Evolutionary conservation across 2,797 vertebrate species (phyloP).

Genomic region (Chromobotia macracanthus): DNA sequence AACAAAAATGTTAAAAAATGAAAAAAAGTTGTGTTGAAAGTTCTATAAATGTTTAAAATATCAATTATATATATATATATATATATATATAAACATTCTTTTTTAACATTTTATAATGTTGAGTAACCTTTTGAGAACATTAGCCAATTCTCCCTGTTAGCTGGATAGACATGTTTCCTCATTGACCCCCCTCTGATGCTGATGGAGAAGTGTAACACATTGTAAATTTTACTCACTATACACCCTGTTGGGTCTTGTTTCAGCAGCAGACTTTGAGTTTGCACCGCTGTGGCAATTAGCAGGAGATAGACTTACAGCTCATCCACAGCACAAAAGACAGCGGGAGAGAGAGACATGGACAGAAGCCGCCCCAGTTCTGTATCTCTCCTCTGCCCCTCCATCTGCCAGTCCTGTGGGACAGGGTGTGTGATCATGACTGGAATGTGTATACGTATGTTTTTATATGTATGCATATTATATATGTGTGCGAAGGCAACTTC

Average conservation of each 20-base stretch:
- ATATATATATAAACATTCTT: too few species aligned
- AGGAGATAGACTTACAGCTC: constrained; percentile 78
- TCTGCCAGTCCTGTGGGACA: constrained; percentile 75
- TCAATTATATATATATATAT: too few species aligned
- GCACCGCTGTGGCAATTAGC: constrained; percentile 78
- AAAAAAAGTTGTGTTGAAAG: too few species aligned
- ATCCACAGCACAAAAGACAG: constrained; percentile 72
- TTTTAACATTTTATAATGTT: too few species aligned
- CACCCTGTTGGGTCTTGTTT: constrained; percentile 71
- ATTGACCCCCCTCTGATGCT: constrained; percentile 44
- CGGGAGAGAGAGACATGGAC: constrained; percentile 32
- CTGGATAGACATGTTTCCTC: constrained; percentile 27
- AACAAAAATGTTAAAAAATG: too few species aligned
- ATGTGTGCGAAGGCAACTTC: too few species aligned
- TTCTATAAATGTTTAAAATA: too few species aligned
- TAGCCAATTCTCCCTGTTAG: too few species aligned
- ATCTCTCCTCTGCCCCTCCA: constrained; percentile 69
- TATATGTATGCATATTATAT: too few species aligned
- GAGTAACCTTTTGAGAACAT: too few species aligned
- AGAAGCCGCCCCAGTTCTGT: constrained; percentile 57
- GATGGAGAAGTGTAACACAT: constrained; percentile 72
- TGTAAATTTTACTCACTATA: constrained; percentile 75
- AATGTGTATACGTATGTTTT: constrained; percentile 37
- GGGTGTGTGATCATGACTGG: constrained; percentile 51
- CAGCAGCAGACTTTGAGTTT: constrained; percentile 78